These are phyloP conservation scores for Rhinichthys osculus DNA, from an alignment of 2,797 vertebrate genomes.

Conservation along the genomic window DNA sequence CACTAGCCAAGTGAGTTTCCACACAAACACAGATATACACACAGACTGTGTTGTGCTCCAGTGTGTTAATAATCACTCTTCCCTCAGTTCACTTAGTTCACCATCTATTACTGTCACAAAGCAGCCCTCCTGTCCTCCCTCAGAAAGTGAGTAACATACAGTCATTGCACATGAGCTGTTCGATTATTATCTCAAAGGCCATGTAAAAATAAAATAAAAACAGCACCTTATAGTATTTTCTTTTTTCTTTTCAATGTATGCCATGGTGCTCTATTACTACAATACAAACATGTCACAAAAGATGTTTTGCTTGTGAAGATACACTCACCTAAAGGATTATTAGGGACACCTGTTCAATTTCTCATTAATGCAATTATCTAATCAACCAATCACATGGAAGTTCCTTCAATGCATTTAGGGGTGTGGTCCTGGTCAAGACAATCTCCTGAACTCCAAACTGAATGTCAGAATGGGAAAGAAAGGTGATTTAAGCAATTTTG, in stretches of 20 bases:
- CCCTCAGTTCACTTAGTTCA: conserved; percentile 39
- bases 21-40: neutral
- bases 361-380: too few species aligned
- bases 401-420: too few species aligned
- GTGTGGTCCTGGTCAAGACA: too few species aligned
- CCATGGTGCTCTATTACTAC: neutral
- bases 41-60: neutral
- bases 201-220: neutral
- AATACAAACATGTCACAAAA: neutral
- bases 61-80: conserved; percentile 2
- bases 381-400: too few species aligned
- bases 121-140: conserved; percentile 31
- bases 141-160: conserved; percentile 53
- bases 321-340: too few species aligned
- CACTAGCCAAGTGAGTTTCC: conserved; percentile 19
- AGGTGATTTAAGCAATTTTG: too few species aligned
- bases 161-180: too few species aligned
- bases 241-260: neutral
- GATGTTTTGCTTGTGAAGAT: neutral
- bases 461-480: too few species aligned
- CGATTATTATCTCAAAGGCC: too few species aligned
- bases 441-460: too few species aligned
- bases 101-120: conserved; percentile 27
- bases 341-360: too few species aligned
- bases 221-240: neutral